Base-by-base conservation (phyloP, 1,140 invertebrate genomes). In the Ditylenchus dipsaci region DNA sequence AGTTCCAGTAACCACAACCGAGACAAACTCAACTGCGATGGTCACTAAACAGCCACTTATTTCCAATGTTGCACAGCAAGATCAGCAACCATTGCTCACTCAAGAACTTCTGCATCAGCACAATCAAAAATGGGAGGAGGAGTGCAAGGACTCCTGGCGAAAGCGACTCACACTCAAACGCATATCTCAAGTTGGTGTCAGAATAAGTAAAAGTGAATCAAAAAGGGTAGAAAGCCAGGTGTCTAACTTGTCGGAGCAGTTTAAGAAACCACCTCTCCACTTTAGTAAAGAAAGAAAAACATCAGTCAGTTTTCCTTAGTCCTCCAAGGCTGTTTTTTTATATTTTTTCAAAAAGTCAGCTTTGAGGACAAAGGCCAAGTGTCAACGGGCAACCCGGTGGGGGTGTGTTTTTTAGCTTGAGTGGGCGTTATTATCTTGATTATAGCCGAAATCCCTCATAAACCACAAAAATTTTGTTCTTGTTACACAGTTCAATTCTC, bases 51-150 rank as follows among this genome's bases (percentile, higher is more conserved):
- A 19, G 63, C 26, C 7, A 61, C 21, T 38, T 38, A 38, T 38
- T 38, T 38, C 33, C 33, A 38, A 38, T 38, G 33, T 38, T 38
- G 11, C 33, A 38, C 33, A 38, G 11, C 33, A 38, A 38, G 33
- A 38, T 21, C 49, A 62, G 72, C 21, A 47, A 67, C 63, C 7
- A 21, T 65, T 33, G 30, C 66, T 38, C 11, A 81, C 79, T 1
- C 42, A 73, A 42, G 79, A 81, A 65, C 58, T 79, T 8, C 75
- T 81, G 15, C 49, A 65, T 23, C 57, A 72, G 49, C 81, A 83
- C 69, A 75, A 80, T 43, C 63, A 67, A n/a, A 42, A 66, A 27
- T 81, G 68, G 49, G 76, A 81, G 63, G 68, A 71, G 19, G 76
- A 79, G 47, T 79, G 67, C 60, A 74, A 65, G 53, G 72, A 73